Evolutionary conservation across 1,140 invertebrate genomes (phyloP).

Genomic region (Calliopsis andreniformis): DNA sequence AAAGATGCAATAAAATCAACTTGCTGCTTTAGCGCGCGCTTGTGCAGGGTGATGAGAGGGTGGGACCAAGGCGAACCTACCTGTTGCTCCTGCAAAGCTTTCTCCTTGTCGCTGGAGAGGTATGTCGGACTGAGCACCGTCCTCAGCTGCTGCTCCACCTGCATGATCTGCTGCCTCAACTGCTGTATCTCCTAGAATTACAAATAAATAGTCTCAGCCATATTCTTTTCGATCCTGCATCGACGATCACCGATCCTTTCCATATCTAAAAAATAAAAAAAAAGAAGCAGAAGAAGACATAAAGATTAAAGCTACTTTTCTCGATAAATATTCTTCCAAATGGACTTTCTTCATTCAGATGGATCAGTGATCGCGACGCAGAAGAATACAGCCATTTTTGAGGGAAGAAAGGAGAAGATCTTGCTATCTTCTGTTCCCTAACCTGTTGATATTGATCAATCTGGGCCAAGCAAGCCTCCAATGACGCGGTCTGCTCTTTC

Average conservation of each 20-base stretch:
- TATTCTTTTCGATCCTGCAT: not conserved
- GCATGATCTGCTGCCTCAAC: slow-evolving; percentile 90
- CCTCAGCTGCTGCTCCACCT: slow-evolving; percentile 92
- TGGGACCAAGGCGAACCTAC: slow-evolving; percentile 85
- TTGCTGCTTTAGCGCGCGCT: slow-evolving; percentile 72
- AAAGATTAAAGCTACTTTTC: no score
- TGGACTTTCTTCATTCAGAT: not conserved
- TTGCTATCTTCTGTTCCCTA: slow-evolving; percentile 33
- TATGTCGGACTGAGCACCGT: slow-evolving; percentile 90
- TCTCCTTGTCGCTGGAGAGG: slow-evolving; percentile 91
- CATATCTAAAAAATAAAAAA: not conserved
- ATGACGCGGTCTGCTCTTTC: slow-evolving; percentile 86
- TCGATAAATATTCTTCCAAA: no score
- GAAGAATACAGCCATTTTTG: slow-evolving; percentile 29
- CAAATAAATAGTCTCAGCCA: slow-evolving; percentile 45
- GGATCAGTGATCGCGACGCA: slow-evolving; percentile 19
- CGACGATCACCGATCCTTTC: slow-evolving; percentile 25
- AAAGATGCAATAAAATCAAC: slow-evolving; percentile 71
- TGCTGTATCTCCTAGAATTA: slow-evolving; percentile 89
- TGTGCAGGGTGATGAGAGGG: slow-evolving; percentile 69
- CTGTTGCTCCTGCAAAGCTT: slow-evolving; percentile 93
- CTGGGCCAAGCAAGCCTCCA: slow-evolving; percentile 91
- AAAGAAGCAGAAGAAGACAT: not conserved
- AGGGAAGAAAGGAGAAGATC: not conserved
- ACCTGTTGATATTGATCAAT: slow-evolving; percentile 93